phyloP scores from a whole-genome alignment of 2,113 vertebrate genomes.

The Carlito syrichta region DNA sequence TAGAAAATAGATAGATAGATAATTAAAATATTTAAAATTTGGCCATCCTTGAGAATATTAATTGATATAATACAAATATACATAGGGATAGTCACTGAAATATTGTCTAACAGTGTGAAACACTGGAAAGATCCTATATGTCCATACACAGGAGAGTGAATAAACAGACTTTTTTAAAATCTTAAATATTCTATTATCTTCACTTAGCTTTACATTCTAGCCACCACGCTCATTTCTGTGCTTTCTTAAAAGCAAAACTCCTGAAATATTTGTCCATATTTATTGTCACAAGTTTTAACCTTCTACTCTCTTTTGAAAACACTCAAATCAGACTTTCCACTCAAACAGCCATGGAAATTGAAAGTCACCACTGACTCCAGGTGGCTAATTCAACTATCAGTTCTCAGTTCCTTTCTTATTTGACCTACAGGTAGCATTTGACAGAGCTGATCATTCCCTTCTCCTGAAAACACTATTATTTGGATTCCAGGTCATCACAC shows the following conservation, averaged over 20 bases:
- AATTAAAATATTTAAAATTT: no score
- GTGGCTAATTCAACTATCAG: not conserved
- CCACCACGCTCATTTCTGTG: not conserved
- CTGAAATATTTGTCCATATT: not conserved
- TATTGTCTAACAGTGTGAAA: not conserved
- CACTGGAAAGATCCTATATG: not conserved
- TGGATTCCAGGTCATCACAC: not conserved
- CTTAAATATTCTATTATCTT: not conserved
- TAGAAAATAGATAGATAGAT: not conserved
- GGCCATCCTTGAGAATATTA: not conserved
- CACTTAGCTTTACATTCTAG: not conserved
- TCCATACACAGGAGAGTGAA: not conserved
- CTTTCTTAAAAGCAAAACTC: not conserved
- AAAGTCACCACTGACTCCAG: not conserved
- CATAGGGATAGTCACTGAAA: not conserved
- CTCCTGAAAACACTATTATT: not conserved
- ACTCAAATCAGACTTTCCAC: not conserved
- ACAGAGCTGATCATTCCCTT: not conserved
- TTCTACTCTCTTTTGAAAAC: not conserved
- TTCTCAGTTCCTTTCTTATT: not conserved
- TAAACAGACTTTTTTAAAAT: not conserved
- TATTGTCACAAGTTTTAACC: not conserved
- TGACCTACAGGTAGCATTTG: not conserved
- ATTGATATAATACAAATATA: not conserved
- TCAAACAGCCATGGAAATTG: not conserved